Evolutionary conservation across 2,113 vertebrate genomes (phyloP).

Genomic region (Strix aluco): DNA sequence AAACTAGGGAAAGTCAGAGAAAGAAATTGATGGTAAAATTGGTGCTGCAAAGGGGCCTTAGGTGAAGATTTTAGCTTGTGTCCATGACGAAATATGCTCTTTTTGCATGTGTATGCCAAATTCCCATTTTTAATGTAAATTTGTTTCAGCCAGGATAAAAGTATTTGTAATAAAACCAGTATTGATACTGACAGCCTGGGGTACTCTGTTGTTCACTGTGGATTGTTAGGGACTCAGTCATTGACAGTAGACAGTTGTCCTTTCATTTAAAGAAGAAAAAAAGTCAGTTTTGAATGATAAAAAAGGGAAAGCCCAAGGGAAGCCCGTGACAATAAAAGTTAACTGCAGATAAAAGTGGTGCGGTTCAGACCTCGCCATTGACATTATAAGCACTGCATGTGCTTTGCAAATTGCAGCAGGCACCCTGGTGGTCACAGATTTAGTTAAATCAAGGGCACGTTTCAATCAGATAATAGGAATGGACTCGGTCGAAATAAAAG

Average conservation of each 20-base stretch:
- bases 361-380: neutral
- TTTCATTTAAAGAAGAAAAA: neutral
- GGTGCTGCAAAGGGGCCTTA: neutral
- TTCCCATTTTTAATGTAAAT: neutral
- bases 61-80: neutral
- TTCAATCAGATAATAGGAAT: neutral
- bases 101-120: neutral
- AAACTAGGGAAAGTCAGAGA: neutral
- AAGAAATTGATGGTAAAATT: neutral
- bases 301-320: constrained; percentile 41
- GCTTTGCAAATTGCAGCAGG: neutral
- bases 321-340: constrained; percentile 23
- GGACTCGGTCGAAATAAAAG: neutral
- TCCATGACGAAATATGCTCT: neutral
- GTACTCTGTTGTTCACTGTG: neutral
- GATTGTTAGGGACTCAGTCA: neutral
- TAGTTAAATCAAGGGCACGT: neutral
- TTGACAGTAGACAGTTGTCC: neutral
- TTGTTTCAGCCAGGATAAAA: neutral
- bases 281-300: constrained; percentile 24
- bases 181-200: neutral
- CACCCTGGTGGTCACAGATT: neutral
- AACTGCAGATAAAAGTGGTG: constrained; percentile 29
- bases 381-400: neutral
- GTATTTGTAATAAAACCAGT: neutral